Conservation (phyloP, 2,888 invertebrate species). For the Holacanthella duospinosa region DNA sequence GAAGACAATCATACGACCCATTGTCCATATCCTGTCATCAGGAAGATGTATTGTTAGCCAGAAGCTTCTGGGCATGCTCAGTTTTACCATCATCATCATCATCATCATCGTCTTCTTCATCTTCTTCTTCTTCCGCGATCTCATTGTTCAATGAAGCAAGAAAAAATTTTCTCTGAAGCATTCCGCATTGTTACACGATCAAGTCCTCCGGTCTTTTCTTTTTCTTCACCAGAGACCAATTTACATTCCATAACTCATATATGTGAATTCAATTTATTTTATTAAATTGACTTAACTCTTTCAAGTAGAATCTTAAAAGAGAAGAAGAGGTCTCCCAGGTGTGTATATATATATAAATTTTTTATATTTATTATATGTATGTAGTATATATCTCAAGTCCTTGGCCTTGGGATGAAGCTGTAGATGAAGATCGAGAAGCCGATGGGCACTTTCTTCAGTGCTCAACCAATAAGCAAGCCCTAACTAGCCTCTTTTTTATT, state of each 20-base stretch:
- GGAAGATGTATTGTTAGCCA: not conserved
- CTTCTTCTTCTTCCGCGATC: not conserved
- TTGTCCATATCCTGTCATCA: not conserved
- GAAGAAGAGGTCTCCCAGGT: no score
- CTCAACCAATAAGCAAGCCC: no score
- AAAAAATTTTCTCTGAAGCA: not conserved
- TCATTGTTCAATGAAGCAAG: not conserved
- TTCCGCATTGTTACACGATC: conserved; percentile 1
- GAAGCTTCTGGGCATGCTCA: not conserved
- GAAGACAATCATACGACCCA: not conserved
- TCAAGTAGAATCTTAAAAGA: not conserved
- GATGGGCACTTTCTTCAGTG: not conserved
- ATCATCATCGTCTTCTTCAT: no score
- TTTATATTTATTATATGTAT: no score
- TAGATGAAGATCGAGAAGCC: not conserved
- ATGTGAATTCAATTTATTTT: not conserved
- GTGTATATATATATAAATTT: not conserved
- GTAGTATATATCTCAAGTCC: no score
- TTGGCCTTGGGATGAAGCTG: not conserved
- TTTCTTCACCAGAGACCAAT: not conserved
- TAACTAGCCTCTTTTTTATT: conserved; percentile 13
- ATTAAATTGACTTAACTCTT: no score
- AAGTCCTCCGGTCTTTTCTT: not conserved
- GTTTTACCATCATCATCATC: not conserved
- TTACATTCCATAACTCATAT: not conserved